Evolutionary conservation across 2,888 invertebrate genomes (phyloP).

Genomic region (Copidosoma aretas): DNA sequence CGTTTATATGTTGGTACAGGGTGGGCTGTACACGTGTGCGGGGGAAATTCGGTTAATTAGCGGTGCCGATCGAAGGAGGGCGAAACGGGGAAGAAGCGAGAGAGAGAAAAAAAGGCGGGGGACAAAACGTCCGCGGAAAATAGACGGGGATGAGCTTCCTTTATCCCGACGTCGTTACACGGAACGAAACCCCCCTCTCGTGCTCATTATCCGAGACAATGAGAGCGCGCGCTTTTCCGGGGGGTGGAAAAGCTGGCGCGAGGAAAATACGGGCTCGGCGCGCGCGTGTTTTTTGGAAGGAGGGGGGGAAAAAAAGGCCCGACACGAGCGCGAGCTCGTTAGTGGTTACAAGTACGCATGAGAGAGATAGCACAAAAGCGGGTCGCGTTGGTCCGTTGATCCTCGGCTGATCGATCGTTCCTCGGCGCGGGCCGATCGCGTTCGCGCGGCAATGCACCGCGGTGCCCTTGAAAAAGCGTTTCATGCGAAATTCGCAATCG

Average conservation of each 20-base stretch:
- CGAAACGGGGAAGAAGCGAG: too few relatives aligned
- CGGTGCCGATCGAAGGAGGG: slow-evolving; percentile 11
- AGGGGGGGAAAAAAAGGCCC: slow-evolving; percentile 1
- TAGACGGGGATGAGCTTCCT: slow-evolving; percentile 8
- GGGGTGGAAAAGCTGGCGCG: neutral
- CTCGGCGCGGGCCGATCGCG: too few relatives aligned
- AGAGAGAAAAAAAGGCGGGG: too few relatives aligned
- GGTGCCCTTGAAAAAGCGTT: too few relatives aligned
- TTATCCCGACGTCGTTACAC: slow-evolving; percentile 24
- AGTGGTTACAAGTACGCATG: too few relatives aligned
- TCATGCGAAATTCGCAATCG: too few relatives aligned
- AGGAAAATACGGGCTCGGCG: neutral
- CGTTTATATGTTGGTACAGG: too few relatives aligned
- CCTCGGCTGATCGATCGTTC: too few relatives aligned
- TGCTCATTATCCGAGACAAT: slow-evolving; percentile 47
- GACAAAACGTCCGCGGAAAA: neutral
- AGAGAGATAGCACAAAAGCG: too few relatives aligned
- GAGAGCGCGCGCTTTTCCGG: slow-evolving; percentile 11
- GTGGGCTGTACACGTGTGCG: neutral
- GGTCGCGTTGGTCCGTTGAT: too few relatives aligned
- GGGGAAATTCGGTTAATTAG: slow-evolving; percentile 33
- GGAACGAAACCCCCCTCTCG: slow-evolving; percentile 44
- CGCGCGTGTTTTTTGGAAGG: neutral
- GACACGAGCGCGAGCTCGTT: slow-evolving; percentile 50
- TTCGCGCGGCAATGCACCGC: too few relatives aligned